Evolutionary conservation across 2,888 invertebrate genomes (phyloP).

Genomic region (Gari tellinella): DNA sequence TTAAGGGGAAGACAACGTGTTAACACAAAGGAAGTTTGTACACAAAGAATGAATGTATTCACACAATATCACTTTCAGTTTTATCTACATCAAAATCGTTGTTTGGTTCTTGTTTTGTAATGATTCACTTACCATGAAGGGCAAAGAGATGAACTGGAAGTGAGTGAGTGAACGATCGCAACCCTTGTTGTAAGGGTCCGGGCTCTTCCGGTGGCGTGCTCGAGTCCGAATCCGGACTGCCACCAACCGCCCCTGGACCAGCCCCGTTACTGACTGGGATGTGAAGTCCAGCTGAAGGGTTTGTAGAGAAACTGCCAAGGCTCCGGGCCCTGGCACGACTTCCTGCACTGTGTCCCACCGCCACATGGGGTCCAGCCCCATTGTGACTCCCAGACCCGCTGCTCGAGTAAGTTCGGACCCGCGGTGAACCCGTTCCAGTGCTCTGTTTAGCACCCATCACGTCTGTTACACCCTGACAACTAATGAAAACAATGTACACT

Average conservation of each 20-base stretch:
- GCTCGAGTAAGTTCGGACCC: constrained; percentile 79
- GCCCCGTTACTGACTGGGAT: constrained; percentile 78
- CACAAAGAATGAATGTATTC: no score
- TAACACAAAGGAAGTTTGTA: no score
- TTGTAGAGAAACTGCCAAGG: constrained; percentile 77
- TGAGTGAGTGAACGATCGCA: constrained; percentile 74
- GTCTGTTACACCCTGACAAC: constrained; percentile 24
- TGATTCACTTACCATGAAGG: constrained; percentile 76
- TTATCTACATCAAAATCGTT: no score
- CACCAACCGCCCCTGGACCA: constrained; percentile 68
- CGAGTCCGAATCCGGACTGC: constrained; percentile 81
- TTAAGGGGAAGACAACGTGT: no score
- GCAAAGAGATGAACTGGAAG: constrained; percentile 82
- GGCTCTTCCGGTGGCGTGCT: constrained; percentile 83
- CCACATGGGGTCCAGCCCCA: constrained; percentile 70
- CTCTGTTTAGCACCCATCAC: constrained; percentile 81
- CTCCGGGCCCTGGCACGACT: constrained; percentile 78
- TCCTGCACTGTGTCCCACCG: constrained; percentile 62
- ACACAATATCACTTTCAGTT: no score
- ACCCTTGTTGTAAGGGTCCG: constrained; percentile 60
- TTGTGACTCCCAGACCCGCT: constrained; percentile 70
- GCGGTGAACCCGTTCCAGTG: constrained; percentile 70
- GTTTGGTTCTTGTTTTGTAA: neutral
- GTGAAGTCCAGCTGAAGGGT: constrained; percentile 71
- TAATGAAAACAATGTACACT: constrained; percentile 41